Conservation (phyloP, 1,140 invertebrate genomes). For the Drosophila grimshawi region DNA sequence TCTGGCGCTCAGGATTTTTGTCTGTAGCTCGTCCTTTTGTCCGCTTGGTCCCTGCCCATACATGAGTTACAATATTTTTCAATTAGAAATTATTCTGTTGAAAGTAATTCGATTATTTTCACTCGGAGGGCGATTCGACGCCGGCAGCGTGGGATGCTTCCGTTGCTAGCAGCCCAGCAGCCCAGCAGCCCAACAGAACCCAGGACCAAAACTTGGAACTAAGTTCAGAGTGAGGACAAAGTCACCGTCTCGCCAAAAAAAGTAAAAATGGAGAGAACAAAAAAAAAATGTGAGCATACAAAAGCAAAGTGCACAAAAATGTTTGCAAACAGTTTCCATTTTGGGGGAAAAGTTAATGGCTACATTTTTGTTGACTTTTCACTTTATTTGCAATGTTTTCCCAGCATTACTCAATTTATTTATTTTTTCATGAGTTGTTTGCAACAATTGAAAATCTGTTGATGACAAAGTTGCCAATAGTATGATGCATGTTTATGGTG, state of each 20-base stretch:
- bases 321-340: conserved; percentile 79
- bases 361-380: conserved; percentile 73
- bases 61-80: conserved; percentile 84
- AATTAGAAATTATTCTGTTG: conserved; percentile 85
- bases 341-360: conserved; percentile 66
- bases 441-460: conserved; percentile 72
- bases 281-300: conserved; percentile 27
- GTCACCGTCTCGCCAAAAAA: conserved; percentile 45
- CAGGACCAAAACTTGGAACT: conserved; percentile 19
- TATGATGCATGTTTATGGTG: conserved; percentile 22
- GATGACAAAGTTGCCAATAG: conserved; percentile 64
- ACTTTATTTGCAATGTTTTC: conserved; percentile 57
- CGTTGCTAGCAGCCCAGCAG: conserved; percentile 34
- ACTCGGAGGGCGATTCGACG: conserved; percentile 68
- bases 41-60: conserved; percentile 31
- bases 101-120: conserved; percentile 85
- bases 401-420: conserved; percentile 10
- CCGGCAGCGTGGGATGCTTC: conserved; percentile 52
- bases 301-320: conserved; percentile 69
- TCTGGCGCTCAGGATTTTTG: conserved; percentile 35
- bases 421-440: conserved; percentile 53
- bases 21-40: conserved; percentile 31
- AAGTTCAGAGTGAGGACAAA: neutral
- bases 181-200: neutral
- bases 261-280: neutral